Base-by-base conservation (phyloP, 2,888 invertebrate genomes). In the Aphodius granarius region DNA sequence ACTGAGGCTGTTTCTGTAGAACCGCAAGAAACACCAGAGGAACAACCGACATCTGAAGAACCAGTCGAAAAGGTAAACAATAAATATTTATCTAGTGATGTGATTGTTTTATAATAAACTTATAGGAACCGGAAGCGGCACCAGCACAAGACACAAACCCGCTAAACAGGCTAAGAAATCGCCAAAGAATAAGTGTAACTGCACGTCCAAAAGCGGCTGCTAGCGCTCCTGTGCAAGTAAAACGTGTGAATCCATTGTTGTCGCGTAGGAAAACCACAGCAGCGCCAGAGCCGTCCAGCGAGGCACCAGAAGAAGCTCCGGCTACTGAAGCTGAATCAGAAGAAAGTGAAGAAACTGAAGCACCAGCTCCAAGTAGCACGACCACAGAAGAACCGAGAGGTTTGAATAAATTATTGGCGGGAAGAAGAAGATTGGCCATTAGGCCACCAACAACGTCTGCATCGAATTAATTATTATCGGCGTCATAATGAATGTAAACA, bases 351-450 rank as follows among this genome's bases (percentile, higher is more conserved):
- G 77, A 74, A 71, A 76, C 78, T 21, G 83, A 84, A 74, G 80
- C 80, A 22, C 77, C 81, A 64, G 82, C 82, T 18, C 77, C 81
- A 22, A 82, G 83, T 71, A 82, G 85, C 16, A 43, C 43, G 13
- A 86, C 87, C 18, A 87, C 87, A 0, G 87, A 87, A 80, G 87
- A 87, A 75, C 90, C 93, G 23, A 89, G 91, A 77, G 93, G 93
- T 0, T 87, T 93, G 0, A 90, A 89, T 81, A 92, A 94, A 63
- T 88, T 94, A 43, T 88, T 94, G 71, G 93, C 93, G 2, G 91
- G 93, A 70, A 89, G 94, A 80, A 89, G 92, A 83, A 91, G 94
- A 84, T 89, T 94, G 82, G 90, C 91, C 22, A 84, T 89, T 63
- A 87, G 91, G 84, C 89, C 90, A 80, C 91, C 91, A 79, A n/a